Base-by-base conservation (phyloP, 2,113 vertebrate species). In the Pimephales promelas region DNA sequence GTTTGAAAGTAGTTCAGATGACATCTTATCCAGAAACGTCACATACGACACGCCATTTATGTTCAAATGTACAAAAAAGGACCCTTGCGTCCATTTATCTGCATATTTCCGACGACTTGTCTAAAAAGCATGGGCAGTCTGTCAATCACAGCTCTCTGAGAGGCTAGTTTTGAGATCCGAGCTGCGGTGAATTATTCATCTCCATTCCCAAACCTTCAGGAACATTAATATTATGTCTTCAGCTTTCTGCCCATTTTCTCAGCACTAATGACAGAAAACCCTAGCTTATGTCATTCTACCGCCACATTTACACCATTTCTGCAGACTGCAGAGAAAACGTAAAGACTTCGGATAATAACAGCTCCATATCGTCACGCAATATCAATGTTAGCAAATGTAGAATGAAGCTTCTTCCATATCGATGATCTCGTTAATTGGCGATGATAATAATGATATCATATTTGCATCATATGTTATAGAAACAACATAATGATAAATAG, bases 211-310 rank as follows among this genome's bases (percentile, higher is more conserved):
- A 54, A 71, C 79, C 83, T 79, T 81, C 43, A 36, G 45, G 40
- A 74, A 81, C 80, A 86, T 86, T 71, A 88, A 87, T n/a, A n/a
- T 85, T 83, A 85, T 85, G 79, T 83, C 86, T 87, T 87, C 52
- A 74, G 49, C 75, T 85, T 79, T 81, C 11, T 24, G 72, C 76
- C 76, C 77, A 85, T 71, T 82, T 47, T 56, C 56, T 83, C 68
- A 54, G 45, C 47, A 66, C 74, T 84, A 85, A 87, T 85, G 83
- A 84, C 79, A 76, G 56, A 75, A 62, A 82, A 72, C 79, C 61
- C n/a, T 49, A 57, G 66, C 52, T 74, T 76, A 74, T 85, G 54
- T 73, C 83, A 84, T 52, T 79, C 36, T 70, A 52, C 16, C 8
- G 61, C 11, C 20, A 43, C 40, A 81, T 36, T 84, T 77, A 61